phyloP scores from a whole-genome alignment of 2,888 invertebrate genomes.

The Lathronympha strigana region DNA sequence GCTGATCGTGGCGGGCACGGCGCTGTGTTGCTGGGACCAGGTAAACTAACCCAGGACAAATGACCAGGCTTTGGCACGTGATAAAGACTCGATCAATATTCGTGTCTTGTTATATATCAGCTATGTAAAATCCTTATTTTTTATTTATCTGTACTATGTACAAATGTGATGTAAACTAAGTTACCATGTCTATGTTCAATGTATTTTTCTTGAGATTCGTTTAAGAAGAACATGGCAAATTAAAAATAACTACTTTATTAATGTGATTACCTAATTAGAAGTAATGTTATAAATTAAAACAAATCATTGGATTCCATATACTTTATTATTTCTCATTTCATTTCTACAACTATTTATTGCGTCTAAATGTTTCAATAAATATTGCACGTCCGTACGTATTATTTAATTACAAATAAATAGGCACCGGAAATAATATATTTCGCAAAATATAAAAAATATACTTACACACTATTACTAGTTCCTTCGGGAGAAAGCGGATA shows the following conservation, averaged over 20 bases:
- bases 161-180: no score
- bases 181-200: no score
- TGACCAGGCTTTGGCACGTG: neutral
- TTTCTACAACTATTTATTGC: conserved; percentile 39
- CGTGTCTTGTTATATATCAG: neutral
- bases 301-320: conserved; percentile 36
- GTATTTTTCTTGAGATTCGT: no score
- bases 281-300: no score
- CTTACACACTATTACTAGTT: conserved; percentile 20
- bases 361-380: conserved; percentile 43
- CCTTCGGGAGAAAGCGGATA: neutral
- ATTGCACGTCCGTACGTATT: conserved; percentile 44
- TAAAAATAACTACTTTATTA: no score
- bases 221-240: no score
- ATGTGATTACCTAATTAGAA: no score
- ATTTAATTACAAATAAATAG: conserved; percentile 43
- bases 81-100: neutral
- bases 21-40: conserved; percentile 86
- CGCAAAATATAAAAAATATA: conserved; percentile 46
- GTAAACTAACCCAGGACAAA: conserved; percentile 44
- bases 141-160: no score
- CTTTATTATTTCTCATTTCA: conserved; percentile 37
- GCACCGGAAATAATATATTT: conserved; percentile 45
- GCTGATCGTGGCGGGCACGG: conserved; percentile 84
- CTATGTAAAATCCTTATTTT: neutral